Evolutionary conservation across 2,797 vertebrate species (phyloP).

Genomic region (Rhinella marina): DNA sequence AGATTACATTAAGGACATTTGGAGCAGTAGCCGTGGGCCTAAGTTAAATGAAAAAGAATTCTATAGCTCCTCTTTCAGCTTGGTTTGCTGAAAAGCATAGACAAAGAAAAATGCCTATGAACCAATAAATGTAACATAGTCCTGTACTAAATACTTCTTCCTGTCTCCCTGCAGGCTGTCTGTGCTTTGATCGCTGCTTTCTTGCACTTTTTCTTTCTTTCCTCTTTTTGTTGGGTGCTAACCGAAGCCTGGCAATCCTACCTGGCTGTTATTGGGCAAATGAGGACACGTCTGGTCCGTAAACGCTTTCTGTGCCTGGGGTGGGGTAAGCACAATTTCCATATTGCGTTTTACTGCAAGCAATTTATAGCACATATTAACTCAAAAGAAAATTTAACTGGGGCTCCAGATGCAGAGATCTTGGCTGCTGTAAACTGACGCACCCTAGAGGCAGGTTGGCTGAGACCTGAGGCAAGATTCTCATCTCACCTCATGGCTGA

Average conservation of each 20-base stretch:
- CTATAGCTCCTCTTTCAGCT: slow-evolving; percentile 23
- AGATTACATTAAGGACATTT: slow-evolving; percentile 22
- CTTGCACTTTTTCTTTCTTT: slow-evolving; percentile 98
- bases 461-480: no score
- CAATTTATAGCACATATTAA: neutral
- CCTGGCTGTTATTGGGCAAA: slow-evolving; percentile 95
- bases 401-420: neutral
- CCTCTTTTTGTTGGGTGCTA: slow-evolving; percentile 99
- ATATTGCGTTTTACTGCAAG: neutral
- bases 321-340: slow-evolving; percentile 84
- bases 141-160: neutral
- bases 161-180: slow-evolving; percentile 79
- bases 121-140: neutral
- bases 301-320: slow-evolving; percentile 98
- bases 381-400: neutral
- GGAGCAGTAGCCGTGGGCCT: slow-evolving; percentile 5
- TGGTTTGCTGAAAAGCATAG: slow-evolving; percentile 4
- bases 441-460: no score
- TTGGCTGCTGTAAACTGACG: neutral
- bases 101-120: slow-evolving; percentile 16
- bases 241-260: slow-evolving; percentile 99
- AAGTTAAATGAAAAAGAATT: slow-evolving; percentile 25
- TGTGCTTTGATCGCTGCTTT: slow-evolving; percentile 97
- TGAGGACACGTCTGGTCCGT: slow-evolving; percentile 94
- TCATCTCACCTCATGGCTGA: no score